These are phyloP conservation scores for Fregetta grallaria DNA, from an alignment of 2,113 vertebrate genomes.

Conservation along the genomic window DNA sequence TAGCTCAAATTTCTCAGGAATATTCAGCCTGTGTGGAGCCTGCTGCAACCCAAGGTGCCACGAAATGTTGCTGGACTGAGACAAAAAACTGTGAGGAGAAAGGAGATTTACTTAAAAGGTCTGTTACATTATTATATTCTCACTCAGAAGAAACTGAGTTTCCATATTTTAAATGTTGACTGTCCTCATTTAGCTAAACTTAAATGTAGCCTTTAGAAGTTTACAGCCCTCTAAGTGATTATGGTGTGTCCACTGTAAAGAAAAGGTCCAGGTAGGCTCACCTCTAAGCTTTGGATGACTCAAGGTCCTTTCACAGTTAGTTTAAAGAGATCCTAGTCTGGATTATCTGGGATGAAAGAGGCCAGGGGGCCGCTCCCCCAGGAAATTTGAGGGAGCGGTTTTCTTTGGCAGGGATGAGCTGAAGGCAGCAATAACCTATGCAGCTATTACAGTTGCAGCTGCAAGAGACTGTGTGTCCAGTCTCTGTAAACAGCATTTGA, in stretches of 20 bases:
- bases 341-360: not conserved
- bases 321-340: not conserved
- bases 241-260: not conserved
- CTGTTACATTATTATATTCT: not conserved
- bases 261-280: not conserved
- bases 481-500: not conserved
- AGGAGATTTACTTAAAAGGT: not conserved
- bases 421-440: not conserved
- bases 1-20: slow-evolving; percentile 9
- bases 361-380: not conserved
- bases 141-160: not conserved
- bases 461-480: not conserved
- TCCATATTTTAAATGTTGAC: not conserved
- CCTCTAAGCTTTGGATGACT: not conserved
- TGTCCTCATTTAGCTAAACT: not conserved
- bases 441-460: not conserved
- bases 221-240: not conserved
- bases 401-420: not conserved
- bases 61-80: not conserved
- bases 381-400: not conserved
- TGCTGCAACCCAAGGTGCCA: slow-evolving; percentile 1
- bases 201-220: not conserved
- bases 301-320: not conserved
- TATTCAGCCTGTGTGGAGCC: not conserved
- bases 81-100: not conserved